These are phyloP conservation scores for Achroia grisella DNA, from an alignment of 1,140 invertebrate genomes.

Conservation along the genomic window DNA sequence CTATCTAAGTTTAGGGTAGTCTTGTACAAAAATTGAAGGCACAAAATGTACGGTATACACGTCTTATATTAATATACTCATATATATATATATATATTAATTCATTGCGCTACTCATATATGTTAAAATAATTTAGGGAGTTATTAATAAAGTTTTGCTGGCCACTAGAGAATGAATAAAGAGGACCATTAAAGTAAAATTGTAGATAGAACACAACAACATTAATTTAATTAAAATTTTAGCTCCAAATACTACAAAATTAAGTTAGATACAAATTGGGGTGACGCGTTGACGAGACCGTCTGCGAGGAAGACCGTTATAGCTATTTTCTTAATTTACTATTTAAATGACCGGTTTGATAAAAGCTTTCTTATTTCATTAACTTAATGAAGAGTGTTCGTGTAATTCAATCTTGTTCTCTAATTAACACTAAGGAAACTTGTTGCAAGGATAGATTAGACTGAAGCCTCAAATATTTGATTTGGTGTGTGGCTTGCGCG, in stretches of 20 bases:
- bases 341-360: slow-evolving; percentile 32
- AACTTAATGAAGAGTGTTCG: slow-evolving; percentile 44
- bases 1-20: no score
- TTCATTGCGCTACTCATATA: no score
- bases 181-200: not conserved
- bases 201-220: not conserved
- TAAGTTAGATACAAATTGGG: slow-evolving; percentile 19
- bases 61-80: no score
- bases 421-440: slow-evolving; percentile 36
- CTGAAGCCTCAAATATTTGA: not conserved
- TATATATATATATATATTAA: no score
- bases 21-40: no score
- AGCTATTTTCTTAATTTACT: slow-evolving; percentile 34
- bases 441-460: slow-evolving; percentile 1
- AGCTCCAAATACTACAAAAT: slow-evolving; percentile 8
- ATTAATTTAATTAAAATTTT: slow-evolving; percentile 18
- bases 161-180: no score
- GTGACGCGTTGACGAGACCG: not conserved
- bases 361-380: slow-evolving; percentile 55
- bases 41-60: no score
- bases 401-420: slow-evolving; percentile 43
- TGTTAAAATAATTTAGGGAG: no score
- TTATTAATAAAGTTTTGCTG: no score
- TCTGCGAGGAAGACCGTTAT: slow-evolving; percentile 6
- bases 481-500: not conserved